Percentiles rank a stretch among this genome's conserved stretches.
Conservation (phyloP, 2,888 invertebrate species). For the Rhimphoctona megacephalus region DNA sequence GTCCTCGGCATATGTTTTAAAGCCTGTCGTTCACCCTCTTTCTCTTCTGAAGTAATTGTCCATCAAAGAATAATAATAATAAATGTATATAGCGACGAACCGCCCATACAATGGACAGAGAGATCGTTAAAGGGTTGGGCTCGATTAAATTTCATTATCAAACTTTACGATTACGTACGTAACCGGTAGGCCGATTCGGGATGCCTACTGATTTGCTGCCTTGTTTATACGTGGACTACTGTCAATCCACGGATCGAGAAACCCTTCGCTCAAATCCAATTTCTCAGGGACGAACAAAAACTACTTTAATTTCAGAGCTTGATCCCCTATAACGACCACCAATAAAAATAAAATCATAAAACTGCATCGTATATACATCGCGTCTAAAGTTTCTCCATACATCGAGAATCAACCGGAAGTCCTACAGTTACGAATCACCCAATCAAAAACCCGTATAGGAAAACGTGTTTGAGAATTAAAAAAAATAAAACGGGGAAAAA, state of each 20-base stretch:
- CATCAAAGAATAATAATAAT: conserved; percentile 77
- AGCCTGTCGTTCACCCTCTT: conserved; percentile 69
- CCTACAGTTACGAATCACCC: conserved; percentile 8
- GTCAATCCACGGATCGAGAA: conserved; percentile 51
- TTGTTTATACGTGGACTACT: conserved; percentile 27
- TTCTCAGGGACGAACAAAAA: conserved; percentile 51
- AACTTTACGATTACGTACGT: conserved; percentile 83
- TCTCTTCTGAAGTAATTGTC: conserved; percentile 78
- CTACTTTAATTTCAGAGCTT: conserved; percentile 66
- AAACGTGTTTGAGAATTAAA: conserved; percentile 15
- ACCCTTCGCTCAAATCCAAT: conserved; percentile 29
- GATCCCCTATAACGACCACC: conserved; percentile 33
- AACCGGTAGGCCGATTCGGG: conserved; percentile 63
- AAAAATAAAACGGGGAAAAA: background rate
- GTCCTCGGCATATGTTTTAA: conserved; percentile 81
- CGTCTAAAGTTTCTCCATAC: conserved; percentile 9
- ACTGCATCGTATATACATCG: conserved; percentile 13
- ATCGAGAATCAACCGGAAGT: conserved; percentile 38
- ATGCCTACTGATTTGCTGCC: conserved; percentile 40
- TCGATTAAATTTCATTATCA: conserved; percentile 84
- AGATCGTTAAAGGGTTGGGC: conserved; percentile 75
- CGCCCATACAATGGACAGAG: conserved; percentile 76
- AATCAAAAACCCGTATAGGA: conserved; percentile 39
- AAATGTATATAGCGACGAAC: conserved; percentile 4
- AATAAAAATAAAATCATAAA: conserved; percentile 78